Conservation (phyloP, 2,797 vertebrate genomes). For the Cyprinodon diabolis region DNA sequence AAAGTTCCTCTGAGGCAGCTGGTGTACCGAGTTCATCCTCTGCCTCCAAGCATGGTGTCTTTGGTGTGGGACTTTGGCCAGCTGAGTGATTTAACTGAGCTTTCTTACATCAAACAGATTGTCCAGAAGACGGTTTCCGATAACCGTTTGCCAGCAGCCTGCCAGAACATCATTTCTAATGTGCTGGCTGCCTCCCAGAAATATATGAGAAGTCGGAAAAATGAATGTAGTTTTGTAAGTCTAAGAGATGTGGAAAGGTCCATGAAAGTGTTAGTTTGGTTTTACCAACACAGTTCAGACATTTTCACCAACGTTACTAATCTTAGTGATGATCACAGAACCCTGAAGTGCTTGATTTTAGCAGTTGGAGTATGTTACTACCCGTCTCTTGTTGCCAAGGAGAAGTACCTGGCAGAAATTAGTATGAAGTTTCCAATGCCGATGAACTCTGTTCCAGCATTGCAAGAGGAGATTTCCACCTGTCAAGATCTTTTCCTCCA, state of each 20-base stretch:
- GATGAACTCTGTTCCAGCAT: constrained; percentile 19
- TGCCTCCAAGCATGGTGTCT: constrained; percentile 84
- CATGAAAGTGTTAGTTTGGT: constrained; percentile 82
- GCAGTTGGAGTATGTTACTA: constrained; percentile 84
- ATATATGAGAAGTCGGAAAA: constrained; percentile 73
- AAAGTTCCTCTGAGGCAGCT: constrained; percentile 83
- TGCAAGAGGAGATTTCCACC: constrained; percentile 70
- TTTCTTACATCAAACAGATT: constrained; percentile 81
- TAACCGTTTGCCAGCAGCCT: constrained; percentile 54
- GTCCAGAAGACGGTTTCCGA: constrained; percentile 70
- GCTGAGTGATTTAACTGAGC: constrained; percentile 78
- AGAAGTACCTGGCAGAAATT: constrained; percentile 71
- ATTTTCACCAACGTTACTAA: constrained; percentile 46
- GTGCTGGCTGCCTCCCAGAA: constrained; percentile 79
- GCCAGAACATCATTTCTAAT: constrained; percentile 57
- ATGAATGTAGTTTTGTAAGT: constrained; percentile 85
- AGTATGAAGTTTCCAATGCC: constrained; percentile 61
- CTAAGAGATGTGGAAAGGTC: constrained; percentile 85
- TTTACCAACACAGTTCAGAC: constrained; percentile 66
- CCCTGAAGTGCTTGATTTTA: constrained; percentile 76
- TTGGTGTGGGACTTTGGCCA: constrained; percentile 88
- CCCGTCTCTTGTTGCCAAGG: constrained; percentile 76
- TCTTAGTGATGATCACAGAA: constrained; percentile 17
- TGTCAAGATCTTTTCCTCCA: constrained; percentile 79
- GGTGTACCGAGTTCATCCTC: constrained; percentile 84